Percentiles rank a stretch among this genome's conserved stretches.
These are phyloP conservation scores for Bacillus rossius DNA, from an alignment of 1,140 invertebrate species.

Conservation along the genomic window DNA sequence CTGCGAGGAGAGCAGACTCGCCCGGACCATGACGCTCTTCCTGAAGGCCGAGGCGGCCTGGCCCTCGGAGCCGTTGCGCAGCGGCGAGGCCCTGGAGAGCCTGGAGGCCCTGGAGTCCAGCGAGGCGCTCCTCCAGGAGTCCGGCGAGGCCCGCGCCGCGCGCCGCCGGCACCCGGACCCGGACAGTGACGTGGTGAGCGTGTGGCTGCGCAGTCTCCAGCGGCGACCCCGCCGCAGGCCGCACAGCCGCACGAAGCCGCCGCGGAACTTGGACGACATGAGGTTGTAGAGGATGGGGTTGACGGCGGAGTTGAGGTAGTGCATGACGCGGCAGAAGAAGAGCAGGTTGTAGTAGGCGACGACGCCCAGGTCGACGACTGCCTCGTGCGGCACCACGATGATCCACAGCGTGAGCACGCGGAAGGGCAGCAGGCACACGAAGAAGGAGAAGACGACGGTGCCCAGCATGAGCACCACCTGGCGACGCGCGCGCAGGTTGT, in stretches of 20 bases:
- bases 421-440: constrained; percentile 84
- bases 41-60: neutral
- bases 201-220: neutral
- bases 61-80: no score
- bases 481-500: constrained; percentile 24
- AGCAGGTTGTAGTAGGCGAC: constrained; percentile 79
- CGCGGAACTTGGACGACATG: constrained; percentile 88
- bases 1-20: neutral
- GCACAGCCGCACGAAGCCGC: constrained; percentile 66
- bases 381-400: constrained; percentile 62
- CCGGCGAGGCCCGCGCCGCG: neutral
- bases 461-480: constrained; percentile 82
- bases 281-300: constrained; percentile 88
- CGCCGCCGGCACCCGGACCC: neutral
- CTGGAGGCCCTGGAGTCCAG: neutral
- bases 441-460: constrained; percentile 86
- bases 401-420: constrained; percentile 80
- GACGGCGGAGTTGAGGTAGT: constrained; percentile 84
- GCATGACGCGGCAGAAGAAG: constrained; percentile 80
- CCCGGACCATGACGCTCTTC: constrained; percentile 3
- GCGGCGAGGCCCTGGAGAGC: neutral
- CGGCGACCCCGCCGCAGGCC: neutral
- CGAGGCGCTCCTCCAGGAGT: constrained; percentile 1
- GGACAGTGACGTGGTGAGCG: constrained; percentile 1
- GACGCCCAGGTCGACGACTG: constrained; percentile 57